phyloP scores from a whole-genome alignment of 2,888 invertebrate genomes.

The Xanthorhoe spadicearia region DNA sequence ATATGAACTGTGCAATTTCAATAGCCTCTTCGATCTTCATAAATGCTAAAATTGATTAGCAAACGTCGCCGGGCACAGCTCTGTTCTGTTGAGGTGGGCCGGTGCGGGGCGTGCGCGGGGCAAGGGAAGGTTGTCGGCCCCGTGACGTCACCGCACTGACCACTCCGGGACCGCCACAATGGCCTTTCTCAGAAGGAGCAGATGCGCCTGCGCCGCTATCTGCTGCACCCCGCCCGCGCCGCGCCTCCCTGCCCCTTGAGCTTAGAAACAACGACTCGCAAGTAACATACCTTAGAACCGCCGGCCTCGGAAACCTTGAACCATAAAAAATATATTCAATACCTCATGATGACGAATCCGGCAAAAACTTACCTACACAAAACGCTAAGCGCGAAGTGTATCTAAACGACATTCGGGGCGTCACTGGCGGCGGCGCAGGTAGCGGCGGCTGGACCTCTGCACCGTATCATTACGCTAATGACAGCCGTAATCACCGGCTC shows the following conservation, averaged over 20 bases:
- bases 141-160: conserved; percentile 83
- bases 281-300: conserved; percentile 36
- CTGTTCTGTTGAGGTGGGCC: conserved; percentile 43
- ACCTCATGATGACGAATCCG: conserved; percentile 57
- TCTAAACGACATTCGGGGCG: conserved; percentile 73
- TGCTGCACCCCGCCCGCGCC: conserved; percentile 61
- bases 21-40: conserved; percentile 43
- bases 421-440: conserved; percentile 61
- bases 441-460: conserved; percentile 72
- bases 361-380: conserved; percentile 72
- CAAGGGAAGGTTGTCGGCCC: conserved; percentile 81
- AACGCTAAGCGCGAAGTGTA: conserved; percentile 68
- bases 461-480: conserved; percentile 79
- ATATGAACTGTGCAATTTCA: conserved; percentile 44
- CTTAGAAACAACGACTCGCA: conserved; percentile 50
- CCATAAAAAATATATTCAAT: conserved; percentile 57
- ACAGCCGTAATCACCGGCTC: conserved; percentile 68
- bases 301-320: conserved; percentile 46
- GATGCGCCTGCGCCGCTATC: conserved; percentile 78
- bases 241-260: conserved; percentile 55
- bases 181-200: conserved; percentile 83
- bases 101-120: conserved; percentile 48
- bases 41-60: conserved; percentile 53
- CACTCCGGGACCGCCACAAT: conserved; percentile 79
- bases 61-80: conserved; percentile 51